Evolutionary conservation across 2,797 vertebrate species (phyloP), one percentile per base, ranked within the genome.

Genomic region (Melanotaenia nigrans): DNA sequence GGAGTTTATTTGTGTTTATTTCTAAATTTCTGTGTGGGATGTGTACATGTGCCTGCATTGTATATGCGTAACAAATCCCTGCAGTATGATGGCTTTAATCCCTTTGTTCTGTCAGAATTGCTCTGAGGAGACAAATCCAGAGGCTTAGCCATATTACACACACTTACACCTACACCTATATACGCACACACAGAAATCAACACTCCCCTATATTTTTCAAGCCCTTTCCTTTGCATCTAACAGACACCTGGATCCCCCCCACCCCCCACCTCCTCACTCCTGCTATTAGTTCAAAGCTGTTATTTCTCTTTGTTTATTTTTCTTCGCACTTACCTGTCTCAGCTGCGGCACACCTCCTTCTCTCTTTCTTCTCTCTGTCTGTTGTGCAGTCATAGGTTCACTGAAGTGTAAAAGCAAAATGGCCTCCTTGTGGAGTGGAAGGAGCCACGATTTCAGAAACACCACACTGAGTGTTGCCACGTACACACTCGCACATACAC

Each of bases 91-190:
- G 84, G 82, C 82, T 84, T 77, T 83, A 87, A 90, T 85, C 88
- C 87, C 77, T 35, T 7, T 88, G 84, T 84, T 91, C 76, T 79
- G 49, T 79, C 59, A 1, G 79, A 90, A 79, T 87, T 38, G n/a
- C 84, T 84, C 80, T 76, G 71, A 84, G 75, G 76, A 83, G 78
- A 89, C 85, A 90, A 81, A 89, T 89, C 83, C 79, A 74, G 64
- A 79, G 83, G 73, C 85, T 92, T 90, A 90, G 85, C 74, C 79
- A 88, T 90, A 91, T 87, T 70, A 84, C 62, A 85, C 80, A 87
- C 82, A 75, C 82, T 80, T 74, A 81, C 85, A 89, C 85, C 72
- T 78, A 35, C 74, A 59, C 77, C n/a, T 20, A 55, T 30, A 55
- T 25, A 55, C 25, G 53, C 53, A 55, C 54, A 9, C 40, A 33